Base-by-base conservation (phyloP, 53 echinoderm and acorn worm genomes). In the Patiria pectinifera region DNA sequence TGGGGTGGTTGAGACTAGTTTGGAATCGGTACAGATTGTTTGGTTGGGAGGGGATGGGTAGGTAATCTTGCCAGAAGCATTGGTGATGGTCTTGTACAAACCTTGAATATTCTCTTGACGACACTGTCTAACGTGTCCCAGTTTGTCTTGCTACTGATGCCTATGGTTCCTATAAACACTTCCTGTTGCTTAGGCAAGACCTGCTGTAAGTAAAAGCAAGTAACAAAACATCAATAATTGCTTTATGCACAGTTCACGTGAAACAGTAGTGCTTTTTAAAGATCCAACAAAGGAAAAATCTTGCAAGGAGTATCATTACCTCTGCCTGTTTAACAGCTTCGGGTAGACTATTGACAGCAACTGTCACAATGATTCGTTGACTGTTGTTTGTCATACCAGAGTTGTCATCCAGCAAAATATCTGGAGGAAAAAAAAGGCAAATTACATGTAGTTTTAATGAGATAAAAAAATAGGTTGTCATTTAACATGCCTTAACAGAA, bases 71-170 rank as follows among this genome's bases (percentile, higher is more conserved):
- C 0, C 48, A 24, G 35, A 35, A 35, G n/a, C n/a, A n/a, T n/a
- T n/a, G 2, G 9, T 60, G 60, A 60, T 74, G 24, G 2, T 2
- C 24, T 12, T 22, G 21, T 84, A 86, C 93, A 77, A 90, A 97
- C 97, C 96, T 99, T 99, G 89, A 99, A 99, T 96, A 99, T 99
- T 96, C 99, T 99, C 83, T 96, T 97, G 82, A 99, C 97, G 26
- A 99, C 99, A 80, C 97, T 99, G 70, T 99, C 99, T 62, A 99
- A 91, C 46, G 99, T 94, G 74, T 99, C 99, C 99, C 99, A 99
- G 85, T 99, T 99, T 0, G 99, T 99, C 93, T 97, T 99, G 53
- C 97, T 99, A 82, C 99, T 99, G 90, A 99, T 99, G 11, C 99
- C 97, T 43, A 99, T 96, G 10, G 97, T 99, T 69, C 99, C 99